Base-by-base conservation (phyloP, 2,113 vertebrate species). In the Alosa alosa region DNA sequence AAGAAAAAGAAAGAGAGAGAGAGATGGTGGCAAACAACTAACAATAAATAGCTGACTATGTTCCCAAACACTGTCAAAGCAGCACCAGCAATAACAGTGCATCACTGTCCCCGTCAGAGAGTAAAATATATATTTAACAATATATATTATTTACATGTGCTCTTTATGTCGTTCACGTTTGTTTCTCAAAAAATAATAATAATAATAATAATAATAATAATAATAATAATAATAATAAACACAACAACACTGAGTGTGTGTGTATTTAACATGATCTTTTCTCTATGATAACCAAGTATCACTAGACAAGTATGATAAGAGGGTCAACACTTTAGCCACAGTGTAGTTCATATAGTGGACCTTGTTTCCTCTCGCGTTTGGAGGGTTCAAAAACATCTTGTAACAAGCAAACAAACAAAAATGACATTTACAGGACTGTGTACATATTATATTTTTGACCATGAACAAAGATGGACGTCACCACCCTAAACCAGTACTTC, bases 81-180 rank as follows among this genome's bases (percentile, higher is more conserved):
- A 86, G 85, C 83, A 89, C 84, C 25, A 85, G 84, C 57, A 84
- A 86, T 90, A 86, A 87, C 88, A 89, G 89, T 87, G 88, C 68
- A 85, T 60, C 84, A 89, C 41, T 90, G 92, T 88, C 87, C 84
- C 87, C 88, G 89, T 88, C 89, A 91, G 87, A 91, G 89, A 93
- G 86, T 82, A 86, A 92, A 89, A 93, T 90, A 94, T 91, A 94
- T 91, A 94, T 93, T 92, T 91, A 92, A 95, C 89, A 93, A 92
- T 93, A 94, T 92, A 94, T 91, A 92, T 95, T 95, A 96, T 96
- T 95, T 96, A 96, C 95, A 97, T 94, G 93, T 95, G 95, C 92
- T 95, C 95, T 94, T 95, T 90, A 88, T 90, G 87, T 68, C 86
- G 78, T 84, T 90, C 72, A 90, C 87, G 86, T 89, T 87, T 44